These are phyloP conservation scores for Ageneiosus marmoratus DNA, from an alignment of 2,113 vertebrate genomes.

Conservation along the genomic window DNA sequence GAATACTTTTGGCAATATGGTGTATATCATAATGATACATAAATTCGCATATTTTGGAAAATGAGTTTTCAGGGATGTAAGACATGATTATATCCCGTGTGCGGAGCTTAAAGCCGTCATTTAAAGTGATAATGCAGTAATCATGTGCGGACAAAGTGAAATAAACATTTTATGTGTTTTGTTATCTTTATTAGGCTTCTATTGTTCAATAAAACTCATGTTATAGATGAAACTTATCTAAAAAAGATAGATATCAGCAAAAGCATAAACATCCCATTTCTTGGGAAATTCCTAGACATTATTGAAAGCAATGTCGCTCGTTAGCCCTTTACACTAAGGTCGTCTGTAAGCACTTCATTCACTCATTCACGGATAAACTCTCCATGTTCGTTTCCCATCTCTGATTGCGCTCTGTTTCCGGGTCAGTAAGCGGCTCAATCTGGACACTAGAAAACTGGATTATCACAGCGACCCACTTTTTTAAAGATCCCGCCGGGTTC, in stretches of 20 bases:
- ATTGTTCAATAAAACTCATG: background rate
- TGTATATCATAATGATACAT: too few relatives aligned
- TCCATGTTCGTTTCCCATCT: slow-evolving; percentile 37
- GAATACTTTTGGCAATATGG: too few relatives aligned
- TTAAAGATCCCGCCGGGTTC: slow-evolving; percentile 53
- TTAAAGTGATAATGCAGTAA: background rate
- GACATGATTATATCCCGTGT: background rate
- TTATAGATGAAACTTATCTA: background rate
- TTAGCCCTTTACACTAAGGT: background rate
- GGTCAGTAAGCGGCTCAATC: slow-evolving; percentile 56
- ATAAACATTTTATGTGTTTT: background rate
- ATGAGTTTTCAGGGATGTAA: background rate
- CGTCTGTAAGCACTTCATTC: background rate
- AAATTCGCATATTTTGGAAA: too few relatives aligned
- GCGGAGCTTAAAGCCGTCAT: background rate
- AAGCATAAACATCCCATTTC: background rate
- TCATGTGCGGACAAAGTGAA: background rate
- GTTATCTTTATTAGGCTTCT: background rate
- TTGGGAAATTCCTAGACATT: background rate
- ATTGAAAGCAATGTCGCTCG: background rate
- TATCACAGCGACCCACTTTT: slow-evolving; percentile 45
- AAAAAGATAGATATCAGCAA: background rate
- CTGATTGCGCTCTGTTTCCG: slow-evolving; percentile 37
- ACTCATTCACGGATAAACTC: background rate
- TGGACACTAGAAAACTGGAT: slow-evolving; percentile 61